Evolutionary conservation across 2,888 invertebrate genomes (phyloP).

Genomic region (Corbicula japonica): DNA sequence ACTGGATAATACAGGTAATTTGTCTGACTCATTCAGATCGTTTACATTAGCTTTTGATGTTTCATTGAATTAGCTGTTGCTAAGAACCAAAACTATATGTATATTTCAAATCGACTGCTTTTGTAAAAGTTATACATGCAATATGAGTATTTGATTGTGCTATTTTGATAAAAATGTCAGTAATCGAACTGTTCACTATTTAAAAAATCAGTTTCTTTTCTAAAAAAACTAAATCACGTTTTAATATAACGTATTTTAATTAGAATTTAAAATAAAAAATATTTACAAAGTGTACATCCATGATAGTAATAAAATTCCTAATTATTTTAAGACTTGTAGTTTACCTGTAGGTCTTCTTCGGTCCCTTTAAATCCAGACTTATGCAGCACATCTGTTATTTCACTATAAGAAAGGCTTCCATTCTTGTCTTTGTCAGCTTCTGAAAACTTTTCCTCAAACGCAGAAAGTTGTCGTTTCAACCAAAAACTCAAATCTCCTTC

Average conservation of each 20-base stretch:
- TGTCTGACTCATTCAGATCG: conserved; percentile 11
- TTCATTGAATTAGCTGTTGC: conserved; percentile 12
- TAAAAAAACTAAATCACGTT: no score
- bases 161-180: no score
- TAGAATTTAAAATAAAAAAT: no score
- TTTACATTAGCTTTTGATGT: conserved; percentile 3
- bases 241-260: no score
- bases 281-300: no score
- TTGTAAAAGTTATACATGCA: no score
- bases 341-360: conserved; percentile 61
- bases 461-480: conserved; percentile 76
- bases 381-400: conserved; percentile 72
- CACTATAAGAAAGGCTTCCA: conserved; percentile 73
- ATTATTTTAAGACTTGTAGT: not conserved
- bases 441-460: conserved; percentile 75
- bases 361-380: conserved; percentile 78
- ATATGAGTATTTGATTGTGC: no score
- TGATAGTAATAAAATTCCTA: no score
- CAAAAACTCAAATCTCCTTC: conserved; percentile 65
- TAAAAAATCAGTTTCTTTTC: conserved; percentile 1
- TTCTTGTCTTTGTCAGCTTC: conserved; percentile 78
- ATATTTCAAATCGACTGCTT: no score
- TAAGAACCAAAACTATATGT: no score
- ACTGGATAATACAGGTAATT: no score
- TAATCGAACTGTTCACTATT: not conserved